Conservation (phyloP, 2,113 vertebrate species). For the Epinephelus fuscoguttatus region DNA sequence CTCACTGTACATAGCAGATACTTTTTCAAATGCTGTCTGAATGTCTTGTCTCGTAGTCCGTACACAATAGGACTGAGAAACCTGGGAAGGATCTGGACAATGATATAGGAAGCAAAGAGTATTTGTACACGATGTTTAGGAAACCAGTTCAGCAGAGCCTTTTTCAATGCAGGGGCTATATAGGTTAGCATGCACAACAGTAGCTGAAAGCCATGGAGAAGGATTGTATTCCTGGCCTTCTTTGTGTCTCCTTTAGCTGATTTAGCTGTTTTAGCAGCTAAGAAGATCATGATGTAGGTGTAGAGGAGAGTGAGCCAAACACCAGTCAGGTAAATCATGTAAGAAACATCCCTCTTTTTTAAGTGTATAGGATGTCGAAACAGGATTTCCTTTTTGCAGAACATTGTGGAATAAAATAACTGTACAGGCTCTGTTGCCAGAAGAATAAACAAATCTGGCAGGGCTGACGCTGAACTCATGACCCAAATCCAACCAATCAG, state of each 20-base stretch:
- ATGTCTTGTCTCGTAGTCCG: slow-evolving; percentile 74
- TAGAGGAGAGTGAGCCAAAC: slow-evolving; percentile 72
- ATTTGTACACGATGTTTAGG: not conserved
- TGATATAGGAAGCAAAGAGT: slow-evolving; percentile 40
- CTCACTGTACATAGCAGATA: slow-evolving; percentile 32
- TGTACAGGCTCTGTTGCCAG: slow-evolving; percentile 50
- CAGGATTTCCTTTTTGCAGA: slow-evolving; percentile 42
- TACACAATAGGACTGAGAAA: slow-evolving; percentile 81
- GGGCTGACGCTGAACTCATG: slow-evolving; percentile 18
- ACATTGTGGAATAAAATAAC: slow-evolving; percentile 49
- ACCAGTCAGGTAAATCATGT: slow-evolving; percentile 34
- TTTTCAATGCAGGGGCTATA: not conserved
- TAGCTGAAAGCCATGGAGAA: slow-evolving; percentile 63
- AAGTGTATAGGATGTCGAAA: slow-evolving; percentile 50
- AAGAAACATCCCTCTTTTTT: slow-evolving; percentile 61
- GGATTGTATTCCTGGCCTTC: slow-evolving; percentile 57
- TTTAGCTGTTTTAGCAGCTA: slow-evolving; percentile 54
- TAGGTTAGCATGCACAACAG: slow-evolving; percentile 69
- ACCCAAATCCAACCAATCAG: slow-evolving; percentile 72
- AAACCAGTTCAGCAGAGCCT: slow-evolving; percentile 14
- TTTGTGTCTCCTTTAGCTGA: slow-evolving; percentile 31
- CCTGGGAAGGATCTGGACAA: slow-evolving; percentile 72
- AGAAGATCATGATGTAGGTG: slow-evolving; percentile 67
- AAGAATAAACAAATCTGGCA: slow-evolving; percentile 70
- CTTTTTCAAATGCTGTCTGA: slow-evolving; percentile 71